Percentiles rank a stretch among this genome's conserved stretches.
phyloP scores from a whole-genome alignment of 2,797 vertebrate genomes.

The Halcyon badia region DNA sequence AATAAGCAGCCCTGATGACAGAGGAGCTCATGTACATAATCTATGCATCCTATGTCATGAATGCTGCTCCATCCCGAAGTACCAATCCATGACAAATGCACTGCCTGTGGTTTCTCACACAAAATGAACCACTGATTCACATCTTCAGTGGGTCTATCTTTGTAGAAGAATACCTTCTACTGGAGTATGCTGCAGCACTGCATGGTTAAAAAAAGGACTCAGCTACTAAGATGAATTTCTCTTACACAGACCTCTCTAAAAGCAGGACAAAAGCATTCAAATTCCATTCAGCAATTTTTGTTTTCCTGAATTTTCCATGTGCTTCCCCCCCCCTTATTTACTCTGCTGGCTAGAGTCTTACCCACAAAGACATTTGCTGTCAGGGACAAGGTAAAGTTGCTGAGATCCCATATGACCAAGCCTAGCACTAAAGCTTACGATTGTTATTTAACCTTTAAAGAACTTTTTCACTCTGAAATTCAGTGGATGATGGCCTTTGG shows the following conservation, averaged over 20 bases:
- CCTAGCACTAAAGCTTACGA: not conserved
- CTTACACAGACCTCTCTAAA: not conserved
- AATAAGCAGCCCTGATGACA: not conserved
- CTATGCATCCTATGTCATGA: not conserved
- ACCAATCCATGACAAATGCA: not conserved
- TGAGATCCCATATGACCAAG: not conserved
- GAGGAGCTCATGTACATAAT: not conserved
- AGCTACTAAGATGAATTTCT: not conserved
- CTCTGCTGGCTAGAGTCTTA: conserved; percentile 13
- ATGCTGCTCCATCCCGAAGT: not conserved
- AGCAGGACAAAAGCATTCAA: conserved; percentile 10
- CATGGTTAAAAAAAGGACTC: not conserved
- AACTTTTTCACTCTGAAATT: not conserved
- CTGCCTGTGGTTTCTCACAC: not conserved
- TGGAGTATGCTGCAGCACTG: not conserved
- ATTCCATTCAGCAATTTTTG: conserved; percentile 29
- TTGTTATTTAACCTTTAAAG: not conserved
- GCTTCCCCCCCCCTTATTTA: not conserved
- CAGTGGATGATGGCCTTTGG: not conserved
- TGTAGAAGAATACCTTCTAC: not conserved
- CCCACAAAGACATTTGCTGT: conserved; percentile 31
- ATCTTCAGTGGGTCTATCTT: not conserved
- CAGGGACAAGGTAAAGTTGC: conserved; percentile 31
- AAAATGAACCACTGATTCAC: not conserved
- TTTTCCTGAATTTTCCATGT: conserved; percentile 27